Conservation (phyloP, 2,113 vertebrate species). For the Noturus placidus region DNA sequence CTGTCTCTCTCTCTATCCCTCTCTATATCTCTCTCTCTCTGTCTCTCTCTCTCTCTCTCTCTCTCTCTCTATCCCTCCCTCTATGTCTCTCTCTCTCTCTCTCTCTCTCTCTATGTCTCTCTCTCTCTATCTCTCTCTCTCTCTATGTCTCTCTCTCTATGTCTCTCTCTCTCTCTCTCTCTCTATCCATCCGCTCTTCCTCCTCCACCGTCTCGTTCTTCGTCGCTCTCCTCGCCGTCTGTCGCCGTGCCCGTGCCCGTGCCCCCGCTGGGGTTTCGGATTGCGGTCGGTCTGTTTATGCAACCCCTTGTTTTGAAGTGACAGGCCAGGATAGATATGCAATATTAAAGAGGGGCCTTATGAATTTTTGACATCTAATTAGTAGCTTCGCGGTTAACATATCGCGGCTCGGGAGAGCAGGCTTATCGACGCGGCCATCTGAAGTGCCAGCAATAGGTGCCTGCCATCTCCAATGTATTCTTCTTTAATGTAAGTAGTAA, state of each 20-base stretch:
- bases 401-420: conserved; percentile 90
- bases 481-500: conserved; percentile 96
- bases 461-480: conserved; percentile 90
- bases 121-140: no score
- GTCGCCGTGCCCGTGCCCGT: conserved; percentile 34
- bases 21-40: no score
- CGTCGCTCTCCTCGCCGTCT: conserved; percentile 43
- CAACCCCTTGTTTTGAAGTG: conserved; percentile 96
- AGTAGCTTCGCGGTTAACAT: conserved; percentile 97
- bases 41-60: no score
- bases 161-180: no score
- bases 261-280: conserved; percentile 80
- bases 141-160: no score
- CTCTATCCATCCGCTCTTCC: conserved; percentile 7
- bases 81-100: no score
- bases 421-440: conserved; percentile 82
- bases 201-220: conserved; percentile 45
- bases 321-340: conserved; percentile 95
- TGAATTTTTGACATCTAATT: conserved; percentile 99
- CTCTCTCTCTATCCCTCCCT: no score
- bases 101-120: no score
- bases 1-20: no score
- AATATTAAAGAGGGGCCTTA: conserved; percentile 99
- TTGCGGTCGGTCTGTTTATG: conserved; percentile 92
- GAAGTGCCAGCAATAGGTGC: conserved; percentile 86